phyloP scores from a whole-genome alignment of 2,113 vertebrate genomes.

The Tychaedon coryphoeus region DNA sequence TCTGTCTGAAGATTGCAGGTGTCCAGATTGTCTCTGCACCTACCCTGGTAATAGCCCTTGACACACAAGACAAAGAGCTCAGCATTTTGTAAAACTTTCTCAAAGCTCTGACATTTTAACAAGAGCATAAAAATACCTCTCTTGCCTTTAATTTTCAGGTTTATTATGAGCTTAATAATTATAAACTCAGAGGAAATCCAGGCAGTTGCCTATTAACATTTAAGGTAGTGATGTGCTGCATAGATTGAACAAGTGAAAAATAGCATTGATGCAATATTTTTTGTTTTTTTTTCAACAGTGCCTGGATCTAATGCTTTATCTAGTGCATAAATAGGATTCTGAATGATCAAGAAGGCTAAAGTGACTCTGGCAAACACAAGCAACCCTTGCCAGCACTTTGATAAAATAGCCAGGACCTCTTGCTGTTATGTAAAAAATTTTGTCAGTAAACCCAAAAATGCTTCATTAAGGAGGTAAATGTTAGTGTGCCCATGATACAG shows the following conservation, averaged over 20 bases:
- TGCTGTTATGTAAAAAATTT: neutral
- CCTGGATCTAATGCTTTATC: neutral
- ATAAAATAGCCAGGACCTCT: neutral
- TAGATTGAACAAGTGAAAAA: neutral
- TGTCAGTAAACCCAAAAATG: neutral
- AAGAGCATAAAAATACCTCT: neutral
- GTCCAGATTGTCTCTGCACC: slow-evolving; percentile 70
- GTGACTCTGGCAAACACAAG: neutral
- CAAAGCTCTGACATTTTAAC: neutral
- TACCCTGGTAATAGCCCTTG: slow-evolving; percentile 40
- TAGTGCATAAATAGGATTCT: neutral
- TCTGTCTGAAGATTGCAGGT: slow-evolving; percentile 84
- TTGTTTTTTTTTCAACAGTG: neutral
- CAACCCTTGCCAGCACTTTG: neutral
- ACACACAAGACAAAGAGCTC: slow-evolving; percentile 7
- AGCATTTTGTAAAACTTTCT: slow-evolving; percentile 15
- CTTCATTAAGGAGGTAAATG: neutral
- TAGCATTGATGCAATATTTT: neutral
- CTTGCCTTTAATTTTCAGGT: slow-evolving; percentile 4
- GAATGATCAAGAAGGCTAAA: neutral
- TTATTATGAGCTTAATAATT: slow-evolving; percentile 13
- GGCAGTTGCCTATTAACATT: neutral
- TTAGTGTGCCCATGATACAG: neutral
- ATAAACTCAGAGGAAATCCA: neutral
- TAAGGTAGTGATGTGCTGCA: neutral